These are phyloP conservation scores for Acleris laterana DNA, from an alignment of 2,888 invertebrate species.

Conservation along the genomic window DNA sequence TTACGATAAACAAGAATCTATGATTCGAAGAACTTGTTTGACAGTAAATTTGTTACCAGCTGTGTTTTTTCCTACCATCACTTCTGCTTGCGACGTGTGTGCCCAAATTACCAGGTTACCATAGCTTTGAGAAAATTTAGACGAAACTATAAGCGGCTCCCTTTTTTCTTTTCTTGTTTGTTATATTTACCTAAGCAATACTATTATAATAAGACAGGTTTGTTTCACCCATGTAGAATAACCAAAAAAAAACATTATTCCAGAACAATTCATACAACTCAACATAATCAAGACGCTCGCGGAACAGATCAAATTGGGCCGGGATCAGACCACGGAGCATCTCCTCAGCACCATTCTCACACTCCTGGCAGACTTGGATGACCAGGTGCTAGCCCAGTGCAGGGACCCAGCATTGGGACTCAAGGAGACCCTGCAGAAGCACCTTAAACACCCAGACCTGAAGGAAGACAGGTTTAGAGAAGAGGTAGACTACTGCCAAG, in stretches of 20 bases:
- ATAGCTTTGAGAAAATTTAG: too few species aligned
- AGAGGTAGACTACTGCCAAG: conserved; percentile 61
- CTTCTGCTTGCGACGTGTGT: too few species aligned
- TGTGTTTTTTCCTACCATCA: too few species aligned
- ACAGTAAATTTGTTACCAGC: too few species aligned
- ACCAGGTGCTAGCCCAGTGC: conserved; percentile 53
- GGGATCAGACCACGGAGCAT: conserved; percentile 64
- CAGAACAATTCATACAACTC: conserved; percentile 63
- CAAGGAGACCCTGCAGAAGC: conserved; percentile 47
- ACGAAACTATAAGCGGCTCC: too few species aligned
- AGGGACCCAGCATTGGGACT: conserved; percentile 49
- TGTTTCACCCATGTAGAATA: too few species aligned
- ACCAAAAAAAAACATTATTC: conserved; percentile 37
- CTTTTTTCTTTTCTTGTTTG: too few species aligned
- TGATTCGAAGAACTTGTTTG: too few species aligned
- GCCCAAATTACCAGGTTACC: too few species aligned
- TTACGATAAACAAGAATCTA: too few species aligned
- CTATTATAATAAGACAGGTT: too few species aligned
- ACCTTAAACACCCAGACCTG: conserved; percentile 55
- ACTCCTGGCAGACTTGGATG: conserved; percentile 51
- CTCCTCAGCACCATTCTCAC: conserved; percentile 58
- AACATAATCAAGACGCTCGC: conserved; percentile 57
- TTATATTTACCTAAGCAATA: too few species aligned
- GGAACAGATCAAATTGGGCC: conserved; percentile 50
- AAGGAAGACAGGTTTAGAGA: conserved; percentile 56